Evolutionary conservation across 23 tunicate species (phyloP).

Genomic region (Botrylloides violaceus): DNA sequence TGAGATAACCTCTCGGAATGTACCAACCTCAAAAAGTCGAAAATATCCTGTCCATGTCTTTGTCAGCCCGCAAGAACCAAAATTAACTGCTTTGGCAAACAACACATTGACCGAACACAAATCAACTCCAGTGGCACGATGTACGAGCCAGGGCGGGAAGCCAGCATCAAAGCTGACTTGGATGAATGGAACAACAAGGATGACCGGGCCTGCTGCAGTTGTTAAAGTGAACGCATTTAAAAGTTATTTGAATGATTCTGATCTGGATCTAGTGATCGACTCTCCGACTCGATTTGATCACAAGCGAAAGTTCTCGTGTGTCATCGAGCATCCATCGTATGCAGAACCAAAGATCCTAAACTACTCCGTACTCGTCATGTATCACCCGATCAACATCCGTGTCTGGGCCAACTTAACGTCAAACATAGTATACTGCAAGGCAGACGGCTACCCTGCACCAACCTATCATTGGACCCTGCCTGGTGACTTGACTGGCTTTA

Average conservation of each 20-base stretch:
- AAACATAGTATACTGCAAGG: conserved; percentile 51
- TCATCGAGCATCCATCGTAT: conserved; percentile 66
- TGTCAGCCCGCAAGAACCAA: conserved; percentile 50
- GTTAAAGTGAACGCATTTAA: conserved; percentile 32
- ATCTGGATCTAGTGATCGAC: conserved; percentile 30
- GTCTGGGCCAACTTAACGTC: conserved; percentile 83
- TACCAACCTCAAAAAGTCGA: conserved; percentile 26
- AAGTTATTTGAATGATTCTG: conserved; percentile 32
- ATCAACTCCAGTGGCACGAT: conserved; percentile 46
- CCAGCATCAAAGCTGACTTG: conserved; percentile 50
- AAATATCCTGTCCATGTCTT: conserved; percentile 63
- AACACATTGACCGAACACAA: conserved; percentile 52
- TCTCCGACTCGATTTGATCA: conserved; percentile 83
- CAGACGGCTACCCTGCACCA: conserved; percentile 68
- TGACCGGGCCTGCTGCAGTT: background rate
- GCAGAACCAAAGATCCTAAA: conserved; percentile 40
- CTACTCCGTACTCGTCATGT: conserved; percentile 56
- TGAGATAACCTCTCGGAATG: conserved; percentile 26
- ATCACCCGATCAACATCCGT: conserved; percentile 64
- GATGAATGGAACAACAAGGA: conserved; percentile 54
- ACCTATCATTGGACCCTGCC: conserved; percentile 65
- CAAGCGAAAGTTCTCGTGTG: conserved; percentile 48
- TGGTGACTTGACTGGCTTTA: conserved; percentile 23
- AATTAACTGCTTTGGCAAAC: conserved; percentile 26
- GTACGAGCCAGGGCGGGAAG: conserved; percentile 61